Conservation (phyloP, 2,113 vertebrate species). For the Phycodurus eques region DNA sequence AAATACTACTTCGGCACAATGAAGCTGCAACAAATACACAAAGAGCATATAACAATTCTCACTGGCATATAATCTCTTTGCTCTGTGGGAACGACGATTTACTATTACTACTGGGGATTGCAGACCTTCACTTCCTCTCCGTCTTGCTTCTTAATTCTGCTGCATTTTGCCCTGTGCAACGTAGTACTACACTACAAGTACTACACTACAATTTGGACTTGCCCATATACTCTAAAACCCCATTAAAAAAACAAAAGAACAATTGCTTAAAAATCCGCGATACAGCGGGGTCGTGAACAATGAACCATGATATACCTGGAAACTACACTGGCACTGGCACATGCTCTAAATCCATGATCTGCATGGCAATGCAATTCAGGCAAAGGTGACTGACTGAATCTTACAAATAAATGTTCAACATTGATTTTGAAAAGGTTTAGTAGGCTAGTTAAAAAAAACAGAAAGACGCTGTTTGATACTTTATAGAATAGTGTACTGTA, state of each 20-base stretch:
- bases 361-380: not conserved
- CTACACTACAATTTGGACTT: too few relatives aligned
- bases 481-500: not conserved
- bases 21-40: too few relatives aligned
- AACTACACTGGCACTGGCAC: not conserved
- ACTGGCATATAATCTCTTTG: not conserved
- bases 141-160: not conserved
- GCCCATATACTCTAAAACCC: too few relatives aligned
- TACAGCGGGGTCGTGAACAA: too few relatives aligned
- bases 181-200: not conserved
- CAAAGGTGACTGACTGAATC: not conserved
- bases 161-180: not conserved
- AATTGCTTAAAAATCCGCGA: too few relatives aligned
- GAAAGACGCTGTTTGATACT: not conserved
- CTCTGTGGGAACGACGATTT: not conserved
- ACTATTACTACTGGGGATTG: not conserved
- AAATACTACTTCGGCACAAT: too few relatives aligned
- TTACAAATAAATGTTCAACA: not conserved
- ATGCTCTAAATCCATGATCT: not conserved
- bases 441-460: not conserved
- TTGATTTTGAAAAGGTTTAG: not conserved
- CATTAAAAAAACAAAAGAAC: too few relatives aligned
- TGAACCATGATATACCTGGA: not conserved
- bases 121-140: not conserved
- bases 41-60: not conserved